phyloP scores from a whole-genome alignment of 2,888 invertebrate genomes.

The Anagyrus pseudococci region DNA sequence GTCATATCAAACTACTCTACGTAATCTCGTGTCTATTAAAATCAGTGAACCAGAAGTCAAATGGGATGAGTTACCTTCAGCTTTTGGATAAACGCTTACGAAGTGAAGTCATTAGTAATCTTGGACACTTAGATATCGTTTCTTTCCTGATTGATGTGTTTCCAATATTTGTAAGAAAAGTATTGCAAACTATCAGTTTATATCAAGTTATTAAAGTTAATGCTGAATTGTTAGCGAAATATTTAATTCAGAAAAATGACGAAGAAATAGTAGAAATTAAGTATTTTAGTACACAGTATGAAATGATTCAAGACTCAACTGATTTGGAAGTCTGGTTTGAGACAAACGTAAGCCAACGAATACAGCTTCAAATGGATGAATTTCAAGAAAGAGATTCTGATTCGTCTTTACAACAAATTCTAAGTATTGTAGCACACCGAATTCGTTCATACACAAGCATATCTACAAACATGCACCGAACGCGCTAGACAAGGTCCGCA shows the following conservation, averaged over 20 bases:
- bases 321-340: not conserved
- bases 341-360: not conserved
- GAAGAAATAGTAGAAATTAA: not conserved
- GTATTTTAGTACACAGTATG: not conserved
- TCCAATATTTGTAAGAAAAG: not conserved
- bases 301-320: not conserved
- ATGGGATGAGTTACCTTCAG: not conserved
- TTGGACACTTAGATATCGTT: not conserved
- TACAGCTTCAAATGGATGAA: not conserved
- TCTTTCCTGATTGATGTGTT: not conserved
- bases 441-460: no score
- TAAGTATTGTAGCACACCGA: no score
- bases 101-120: not conserved
- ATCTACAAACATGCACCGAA: no score
- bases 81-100: not conserved
- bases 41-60: not conserved
- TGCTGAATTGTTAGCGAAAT: conserved; percentile 1
- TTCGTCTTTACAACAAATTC: no score
- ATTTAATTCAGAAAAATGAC: not conserved
- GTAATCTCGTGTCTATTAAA: no score
- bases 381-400: no score
- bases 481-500: no score
- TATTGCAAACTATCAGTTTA: not conserved
- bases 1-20: no score
- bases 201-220: not conserved